These are phyloP conservation scores for Myotis vivesi DNA, from an alignment of 2,797 vertebrate species.

Conservation along the genomic window DNA sequence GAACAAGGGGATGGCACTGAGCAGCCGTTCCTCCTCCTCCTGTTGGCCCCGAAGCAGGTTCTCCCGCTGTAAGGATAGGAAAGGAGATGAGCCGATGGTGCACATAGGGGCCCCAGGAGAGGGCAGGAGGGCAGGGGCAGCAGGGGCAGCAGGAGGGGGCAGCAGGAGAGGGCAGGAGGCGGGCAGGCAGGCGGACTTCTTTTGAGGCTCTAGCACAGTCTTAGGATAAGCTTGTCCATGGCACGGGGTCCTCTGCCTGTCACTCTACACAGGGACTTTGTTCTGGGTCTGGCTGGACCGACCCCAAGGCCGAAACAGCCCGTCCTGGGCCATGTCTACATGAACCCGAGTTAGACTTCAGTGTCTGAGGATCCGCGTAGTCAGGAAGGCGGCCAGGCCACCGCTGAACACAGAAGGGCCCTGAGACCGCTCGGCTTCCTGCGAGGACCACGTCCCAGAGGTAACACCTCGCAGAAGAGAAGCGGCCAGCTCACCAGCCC, in stretches of 20 bases:
- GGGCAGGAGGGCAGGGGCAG: too few species aligned
- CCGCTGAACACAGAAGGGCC: not conserved
- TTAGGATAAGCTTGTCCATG: not conserved
- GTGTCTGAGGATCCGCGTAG: not conserved
- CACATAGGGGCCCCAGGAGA: not conserved
- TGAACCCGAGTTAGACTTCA: not conserved
- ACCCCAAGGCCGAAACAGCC: not conserved
- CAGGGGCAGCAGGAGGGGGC: accelerated
- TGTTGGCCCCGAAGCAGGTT: constrained; percentile 91
- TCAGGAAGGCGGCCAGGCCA: not conserved
- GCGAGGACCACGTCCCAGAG: not conserved
- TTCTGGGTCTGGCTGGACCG: not conserved
- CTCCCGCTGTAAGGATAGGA: constrained; percentile 85
- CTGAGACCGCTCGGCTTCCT: not conserved
- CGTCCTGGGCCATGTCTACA: not conserved
- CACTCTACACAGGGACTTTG: not conserved
- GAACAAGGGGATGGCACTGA: constrained; percentile 94
- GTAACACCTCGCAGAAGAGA: not conserved
- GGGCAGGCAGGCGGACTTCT: not conserved
- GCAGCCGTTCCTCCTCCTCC: constrained; percentile 93
- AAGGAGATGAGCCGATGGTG: not conserved
- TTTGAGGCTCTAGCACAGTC: not conserved
- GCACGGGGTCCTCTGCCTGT: not conserved
- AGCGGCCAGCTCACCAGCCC: not conserved
- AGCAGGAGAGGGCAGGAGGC: too few species aligned